Percentiles rank a stretch among this genome's conserved stretches.
Conservation (phyloP, 1,140 invertebrate genomes). For the Zophobas morio region DNA sequence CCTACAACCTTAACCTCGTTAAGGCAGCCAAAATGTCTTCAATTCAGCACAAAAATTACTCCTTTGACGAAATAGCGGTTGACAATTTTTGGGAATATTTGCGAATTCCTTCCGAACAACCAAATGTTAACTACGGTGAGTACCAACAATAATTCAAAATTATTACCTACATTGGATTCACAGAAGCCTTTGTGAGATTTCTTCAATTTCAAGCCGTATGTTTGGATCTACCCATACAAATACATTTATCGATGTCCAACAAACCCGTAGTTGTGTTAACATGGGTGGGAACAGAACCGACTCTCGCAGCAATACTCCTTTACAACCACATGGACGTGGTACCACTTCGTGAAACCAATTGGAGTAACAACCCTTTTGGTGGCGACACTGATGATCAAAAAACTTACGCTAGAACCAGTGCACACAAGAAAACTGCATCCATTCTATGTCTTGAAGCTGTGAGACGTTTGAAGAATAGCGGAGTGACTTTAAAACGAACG, state of each 20-base stretch:
- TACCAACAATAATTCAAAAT: neutral
- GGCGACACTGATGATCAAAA: constrained; percentile 81
- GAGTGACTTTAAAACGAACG: constrained; percentile 75
- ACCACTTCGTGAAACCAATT: constrained; percentile 83
- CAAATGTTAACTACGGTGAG: constrained; percentile 84
- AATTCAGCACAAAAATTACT: constrained; percentile 51
- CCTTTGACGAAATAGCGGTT: constrained; percentile 75
- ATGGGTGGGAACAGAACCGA: constrained; percentile 81
- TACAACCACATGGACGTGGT: constrained; percentile 97
- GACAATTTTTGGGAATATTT: constrained; percentile 86
- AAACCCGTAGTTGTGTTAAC: constrained; percentile 88
- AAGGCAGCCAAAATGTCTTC: constrained; percentile 54
- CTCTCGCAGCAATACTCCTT: constrained; percentile 80
- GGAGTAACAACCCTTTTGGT: constrained; percentile 79
- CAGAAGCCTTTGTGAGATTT: constrained; percentile 81
- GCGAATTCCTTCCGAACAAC: constrained; percentile 85
- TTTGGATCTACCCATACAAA: constrained; percentile 75
- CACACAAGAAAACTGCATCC: constrained; percentile 87
- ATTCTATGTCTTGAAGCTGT: constrained; percentile 87
- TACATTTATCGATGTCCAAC: constrained; percentile 72
- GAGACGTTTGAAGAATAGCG: constrained; percentile 74
- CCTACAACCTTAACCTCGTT: neutral
- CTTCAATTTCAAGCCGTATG: constrained; percentile 77
- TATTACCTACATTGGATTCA: constrained; percentile 53
- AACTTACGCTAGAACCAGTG: constrained; percentile 85